Evolutionary conservation across 2,797 vertebrate genomes (phyloP), one percentile per base, ranked within the genome.

Genomic region (Enteromius fasciolatus): DNA sequence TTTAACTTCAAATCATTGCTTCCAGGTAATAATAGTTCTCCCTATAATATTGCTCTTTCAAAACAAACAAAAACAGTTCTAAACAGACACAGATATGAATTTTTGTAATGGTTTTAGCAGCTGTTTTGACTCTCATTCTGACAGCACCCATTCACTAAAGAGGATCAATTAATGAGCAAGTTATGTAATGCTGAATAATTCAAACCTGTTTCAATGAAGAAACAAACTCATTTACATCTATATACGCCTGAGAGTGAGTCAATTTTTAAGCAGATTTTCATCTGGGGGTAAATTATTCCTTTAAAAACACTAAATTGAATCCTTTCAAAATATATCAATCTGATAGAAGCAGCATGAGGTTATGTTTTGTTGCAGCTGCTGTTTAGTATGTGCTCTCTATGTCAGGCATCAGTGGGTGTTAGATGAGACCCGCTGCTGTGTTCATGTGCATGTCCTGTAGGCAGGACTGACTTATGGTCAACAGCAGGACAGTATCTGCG

Each of bases 401-500:
- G 67, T 76, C 69, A 80, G 44, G 48, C 78, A 23, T 80, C 83
- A 61, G 61, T 17, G 76, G 50, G 50, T 48, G 76, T 72, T 28
- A 69, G 50, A 79, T 68, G 2, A 68, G 50, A 33, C 28, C 61
- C 2, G 15, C 23, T 31, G 54, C 50, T 46, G 50, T 67, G 66
- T 64, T 57, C 70, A 59, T 73, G 25, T 57, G 39, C 46, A n/a
- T 33, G 66, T 54, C 54, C 28, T 52, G 25, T 31, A 44, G 67
- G 36, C 79, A 41, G 23, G 50, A 46, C 75, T 72, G 57, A 36
- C 61, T 85, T 78, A 59, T 69, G 76, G 57, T 67, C 68, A 82
- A 85, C 80, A 82, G 69, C 80, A 68, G 59, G 46, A 68, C 66
- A 50, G 70, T 25, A 61, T 82, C 17, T 68, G 80, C 28, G 11